Evolutionary conservation across 2,888 invertebrate species (phyloP).

Genomic region (Agapostemon virescens): DNA sequence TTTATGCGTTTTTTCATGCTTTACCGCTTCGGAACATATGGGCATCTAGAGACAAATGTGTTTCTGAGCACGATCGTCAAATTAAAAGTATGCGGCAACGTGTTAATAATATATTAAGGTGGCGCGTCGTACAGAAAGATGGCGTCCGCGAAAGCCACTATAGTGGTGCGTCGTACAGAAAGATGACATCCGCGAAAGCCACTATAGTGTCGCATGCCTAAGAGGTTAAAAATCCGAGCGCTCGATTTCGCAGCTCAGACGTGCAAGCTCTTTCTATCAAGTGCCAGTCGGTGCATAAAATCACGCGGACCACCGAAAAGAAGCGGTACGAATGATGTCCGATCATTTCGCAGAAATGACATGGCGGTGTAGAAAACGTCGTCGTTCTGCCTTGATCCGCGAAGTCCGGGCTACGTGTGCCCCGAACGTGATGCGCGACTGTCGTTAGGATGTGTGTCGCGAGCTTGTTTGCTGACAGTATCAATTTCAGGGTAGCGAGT

Average conservation of each 20-base stretch:
- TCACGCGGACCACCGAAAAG: not conserved
- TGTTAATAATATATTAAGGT: no score
- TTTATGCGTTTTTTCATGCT: no score
- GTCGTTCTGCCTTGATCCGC: constrained; percentile 50
- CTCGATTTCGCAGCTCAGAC: not conserved
- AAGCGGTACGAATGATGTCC: not conserved
- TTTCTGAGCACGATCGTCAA: no score
- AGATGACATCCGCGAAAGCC: no score
- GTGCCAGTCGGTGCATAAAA: not conserved
- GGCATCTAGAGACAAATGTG: no score
- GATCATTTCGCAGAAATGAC: constrained; percentile 3
- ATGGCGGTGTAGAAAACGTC: constrained; percentile 21
- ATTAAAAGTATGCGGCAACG: no score
- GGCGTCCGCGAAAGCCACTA: no score
- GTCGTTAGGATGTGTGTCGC: constrained; percentile 62
- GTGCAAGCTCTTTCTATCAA: not conserved
- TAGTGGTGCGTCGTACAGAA: no score
- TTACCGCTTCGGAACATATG: no score
- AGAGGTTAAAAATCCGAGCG: not conserved
- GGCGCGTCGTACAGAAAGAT: no score
- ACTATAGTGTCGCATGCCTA: no score
- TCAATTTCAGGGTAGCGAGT: constrained; percentile 74
- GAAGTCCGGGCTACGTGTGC: constrained; percentile 54
- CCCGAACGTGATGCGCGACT: constrained; percentile 62
- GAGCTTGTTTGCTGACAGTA: constrained; percentile 76